Conservation (phyloP, 2,888 invertebrate genomes). For the Hypomecis punctinalis region DNA sequence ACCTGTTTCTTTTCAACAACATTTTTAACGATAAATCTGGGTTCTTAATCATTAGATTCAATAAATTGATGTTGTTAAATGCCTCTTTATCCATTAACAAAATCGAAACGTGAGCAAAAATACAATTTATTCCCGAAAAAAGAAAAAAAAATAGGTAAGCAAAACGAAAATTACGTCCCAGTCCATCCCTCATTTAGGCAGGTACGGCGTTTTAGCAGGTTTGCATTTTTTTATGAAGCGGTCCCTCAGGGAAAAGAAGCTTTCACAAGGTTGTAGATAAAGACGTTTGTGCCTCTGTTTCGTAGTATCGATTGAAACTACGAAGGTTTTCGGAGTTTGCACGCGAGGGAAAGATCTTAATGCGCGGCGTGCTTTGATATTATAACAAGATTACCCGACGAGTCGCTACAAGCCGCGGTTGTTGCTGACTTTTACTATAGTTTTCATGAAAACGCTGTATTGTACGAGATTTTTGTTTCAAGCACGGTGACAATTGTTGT, state of each 20-base stretch:
- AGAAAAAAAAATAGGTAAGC: conserved; percentile 43
- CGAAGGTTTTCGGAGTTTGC: conserved; percentile 72
- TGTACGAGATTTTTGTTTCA: conserved; percentile 15
- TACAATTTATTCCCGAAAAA: conserved; percentile 16
- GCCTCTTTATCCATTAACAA: conserved; percentile 4
- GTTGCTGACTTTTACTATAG: conserved; percentile 45
- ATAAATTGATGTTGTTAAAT: conserved; percentile 1
- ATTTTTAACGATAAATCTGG: too few species aligned
- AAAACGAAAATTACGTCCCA: conserved; percentile 52
- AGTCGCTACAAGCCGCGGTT: conserved; percentile 57
- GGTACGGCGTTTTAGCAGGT: conserved; percentile 60
- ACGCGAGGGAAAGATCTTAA: conserved; percentile 75
- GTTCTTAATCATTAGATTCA: too few species aligned
- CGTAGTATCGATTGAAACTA: conserved; percentile 72
- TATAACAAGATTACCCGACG: conserved; percentile 69
- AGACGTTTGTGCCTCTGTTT: conserved; percentile 70
- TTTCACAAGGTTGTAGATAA: conserved; percentile 67
- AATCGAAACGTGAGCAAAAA: conserved; percentile 16
- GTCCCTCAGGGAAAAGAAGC: conserved; percentile 62
- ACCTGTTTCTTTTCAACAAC: too few species aligned
- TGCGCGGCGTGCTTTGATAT: conserved; percentile 70
- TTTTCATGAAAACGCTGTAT: conserved; percentile 46
- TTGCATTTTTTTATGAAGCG: conserved; percentile 62
- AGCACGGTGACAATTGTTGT: not conserved
- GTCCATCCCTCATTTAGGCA: conserved; percentile 36